phyloP scores from a whole-genome alignment of 2,888 invertebrate species.

The Watsonalla binaria region DNA sequence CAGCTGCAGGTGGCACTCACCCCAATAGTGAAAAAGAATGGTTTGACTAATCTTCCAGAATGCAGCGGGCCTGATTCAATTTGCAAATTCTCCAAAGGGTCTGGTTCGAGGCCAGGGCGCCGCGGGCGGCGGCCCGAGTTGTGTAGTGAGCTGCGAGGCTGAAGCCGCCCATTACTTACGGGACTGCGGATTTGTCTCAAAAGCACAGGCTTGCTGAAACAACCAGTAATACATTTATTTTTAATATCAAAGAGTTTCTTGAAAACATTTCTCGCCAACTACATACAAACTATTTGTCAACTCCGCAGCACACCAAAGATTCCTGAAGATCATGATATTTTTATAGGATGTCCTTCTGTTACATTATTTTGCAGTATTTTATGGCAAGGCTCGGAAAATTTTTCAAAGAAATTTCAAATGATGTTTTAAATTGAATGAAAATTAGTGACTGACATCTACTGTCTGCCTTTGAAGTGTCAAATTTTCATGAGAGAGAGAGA shows the following conservation, averaged over 20 bases:
- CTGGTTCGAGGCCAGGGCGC: conserved; percentile 40
- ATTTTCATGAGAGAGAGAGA: no score
- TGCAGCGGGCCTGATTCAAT: conserved; percentile 63
- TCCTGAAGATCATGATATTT: conserved; percentile 63
- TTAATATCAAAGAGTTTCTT: conserved; percentile 6
- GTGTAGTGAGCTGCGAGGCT: conserved; percentile 56
- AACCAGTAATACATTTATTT: conserved; percentile 10
- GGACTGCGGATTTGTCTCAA: conserved; percentile 28
- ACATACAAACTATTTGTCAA: conserved; percentile 56
- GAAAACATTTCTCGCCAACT: neutral
- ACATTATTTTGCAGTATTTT: conserved; percentile 38
- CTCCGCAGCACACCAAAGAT: conserved; percentile 58
- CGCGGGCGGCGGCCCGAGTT: conserved; percentile 44
- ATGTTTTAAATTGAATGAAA: conserved; percentile 9
- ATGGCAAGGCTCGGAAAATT: conserved; percentile 24
- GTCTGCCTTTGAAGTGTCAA: no score
- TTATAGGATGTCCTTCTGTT: conserved; percentile 26
- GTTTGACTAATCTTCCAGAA: conserved; percentile 74
- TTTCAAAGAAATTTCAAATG: conserved; percentile 25
- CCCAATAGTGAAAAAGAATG: conserved; percentile 81
- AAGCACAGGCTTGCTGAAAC: conserved; percentile 38
- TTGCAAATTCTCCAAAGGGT: conserved; percentile 60
- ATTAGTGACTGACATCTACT: neutral
- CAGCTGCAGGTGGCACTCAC: conserved; percentile 54
- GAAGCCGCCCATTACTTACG: conserved; percentile 34